Evolutionary conservation across 2,888 invertebrate species (phyloP), one percentile per base, ranked within the genome.

Genomic region (Xanthostigma xanthostigma): DNA sequence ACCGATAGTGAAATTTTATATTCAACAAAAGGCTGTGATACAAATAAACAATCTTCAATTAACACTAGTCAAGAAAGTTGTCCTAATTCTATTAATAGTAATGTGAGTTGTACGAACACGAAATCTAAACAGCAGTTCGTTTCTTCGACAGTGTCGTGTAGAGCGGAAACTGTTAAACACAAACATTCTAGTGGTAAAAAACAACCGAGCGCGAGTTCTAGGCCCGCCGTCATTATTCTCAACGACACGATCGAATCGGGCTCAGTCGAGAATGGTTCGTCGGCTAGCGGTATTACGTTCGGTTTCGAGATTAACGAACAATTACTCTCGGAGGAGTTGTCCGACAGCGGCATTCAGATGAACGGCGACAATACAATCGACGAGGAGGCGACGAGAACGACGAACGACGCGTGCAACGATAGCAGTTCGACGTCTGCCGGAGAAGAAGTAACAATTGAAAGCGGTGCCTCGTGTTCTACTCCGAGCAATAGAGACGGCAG

Each of bases 221-320:
- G 81, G 51, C 85, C 86, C 48, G 78, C 86, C 46, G 87, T 87
- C 52, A 78, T 84, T 52, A 80, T 87, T 61, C 68, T 84, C 54
- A 76, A 82, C 63, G 78, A 81, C 59, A 70, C 72, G 53, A 64
- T 64, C 53, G 42, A 53, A 55, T 38, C 61, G 55, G 60, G 64
- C 46, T 63, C 69, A 35, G 61, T 55, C 45, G 59, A 60, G 48
- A 62, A 64, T 48, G 67, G 68, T 56, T 72, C 71, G 54, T 73
- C 73, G 54, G 76, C 81, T 66, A 75, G 76, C 60, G 81, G 79
- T 58, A 75, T 88, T 50, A 86, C 85, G 37, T 90, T 90, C 65
- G 86, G 86, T 11, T 85, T 85, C 66, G 85, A 83, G 61, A 70
- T 85, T 51, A 84, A 85, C 67, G 81, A 84, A 65, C 79, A 81